phyloP scores from a whole-genome alignment of 2,113 vertebrate genomes.

The Rhinoderma darwinii region DNA sequence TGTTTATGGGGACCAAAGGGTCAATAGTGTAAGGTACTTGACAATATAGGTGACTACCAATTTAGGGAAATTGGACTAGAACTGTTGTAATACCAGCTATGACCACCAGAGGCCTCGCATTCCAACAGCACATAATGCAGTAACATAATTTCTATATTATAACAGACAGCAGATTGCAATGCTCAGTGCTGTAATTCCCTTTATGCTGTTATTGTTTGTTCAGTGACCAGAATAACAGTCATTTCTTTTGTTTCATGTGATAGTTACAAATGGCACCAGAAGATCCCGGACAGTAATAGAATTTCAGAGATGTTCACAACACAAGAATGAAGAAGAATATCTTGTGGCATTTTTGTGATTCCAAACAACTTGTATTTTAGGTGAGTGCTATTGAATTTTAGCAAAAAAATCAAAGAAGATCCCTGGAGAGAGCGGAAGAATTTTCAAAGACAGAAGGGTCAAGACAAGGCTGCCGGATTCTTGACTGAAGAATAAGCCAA shows the following conservation, averaged over 20 bases:
- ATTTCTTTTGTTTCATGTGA: not conserved
- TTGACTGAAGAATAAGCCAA: not conserved
- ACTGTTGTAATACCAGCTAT: not conserved
- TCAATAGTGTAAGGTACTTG: too few relatives aligned
- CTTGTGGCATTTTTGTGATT: not conserved
- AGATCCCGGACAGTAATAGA: not conserved
- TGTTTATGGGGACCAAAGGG: too few relatives aligned
- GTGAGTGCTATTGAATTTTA: not conserved
- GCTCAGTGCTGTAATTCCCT: not conserved
- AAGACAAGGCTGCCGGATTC: not conserved
- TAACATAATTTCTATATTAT: not conserved
- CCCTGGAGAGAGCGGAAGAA: not conserved
- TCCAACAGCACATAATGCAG: not conserved
- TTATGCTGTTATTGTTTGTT: not conserved
- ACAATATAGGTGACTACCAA: not conserved
- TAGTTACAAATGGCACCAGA: not conserved
- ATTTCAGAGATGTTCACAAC: not conserved
- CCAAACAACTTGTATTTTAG: not conserved
- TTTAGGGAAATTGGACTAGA: not conserved
- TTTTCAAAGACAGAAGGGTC: conserved; percentile 17
- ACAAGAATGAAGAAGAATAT: conserved; percentile 14
- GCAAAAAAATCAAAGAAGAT: not conserved
- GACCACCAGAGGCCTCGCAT: not conserved
- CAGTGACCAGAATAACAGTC: not conserved
- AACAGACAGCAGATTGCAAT: not conserved